Evolutionary conservation across 2,113 vertebrate species (phyloP), one percentile per base, ranked within the genome.

Genomic region (Neodontobutis hainanensis): DNA sequence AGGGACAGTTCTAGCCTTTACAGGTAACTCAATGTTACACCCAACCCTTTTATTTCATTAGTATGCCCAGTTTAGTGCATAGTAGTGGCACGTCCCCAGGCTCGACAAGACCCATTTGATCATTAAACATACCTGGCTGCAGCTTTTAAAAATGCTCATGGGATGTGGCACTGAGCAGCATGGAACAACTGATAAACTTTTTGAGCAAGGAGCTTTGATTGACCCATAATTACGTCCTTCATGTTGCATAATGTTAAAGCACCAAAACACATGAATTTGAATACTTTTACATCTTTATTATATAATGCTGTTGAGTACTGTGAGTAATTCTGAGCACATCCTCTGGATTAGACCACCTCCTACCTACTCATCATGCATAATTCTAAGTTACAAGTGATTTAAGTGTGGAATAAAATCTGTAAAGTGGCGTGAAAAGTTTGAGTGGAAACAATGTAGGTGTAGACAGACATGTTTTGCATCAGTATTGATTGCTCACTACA

Each of bases 21-120:
- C 76, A 81, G 77, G 73, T 85, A 84, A 80, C 79, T 81, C 77
- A 68, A 45, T 84, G 83, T 86, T 75, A 77, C 80, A 83, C 52
- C 3, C 61, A 69, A 78, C 62, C 65, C 81, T 81, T 88, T 85
- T 86, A 86, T 89, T 86, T 85, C 78, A 89, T 89, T 86, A 89
- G 73, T 65, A 81, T 60, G 70, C 77, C 77, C 69, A 84, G 81
- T 89, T 84, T 85, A 87, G 73, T 76, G 70, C 68, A 59, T 63
- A 75, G 80, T 67, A 42, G 19, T 62, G 62, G 81, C 80, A 80
- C 73, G 73, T 87, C 89, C 84, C 87, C 8, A 7, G 63, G 81
- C 79, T 61, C 65, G 40, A 80, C 79, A 67, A 78, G 70, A 76
- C 65, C 44, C 47, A 61, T 75, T 83, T 81, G 53, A 80, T 75